Percentiles rank a stretch among this genome's conserved stretches.
Conservation (phyloP, 1,140 invertebrate species). For the Leptinotarsa defecta region DNA sequence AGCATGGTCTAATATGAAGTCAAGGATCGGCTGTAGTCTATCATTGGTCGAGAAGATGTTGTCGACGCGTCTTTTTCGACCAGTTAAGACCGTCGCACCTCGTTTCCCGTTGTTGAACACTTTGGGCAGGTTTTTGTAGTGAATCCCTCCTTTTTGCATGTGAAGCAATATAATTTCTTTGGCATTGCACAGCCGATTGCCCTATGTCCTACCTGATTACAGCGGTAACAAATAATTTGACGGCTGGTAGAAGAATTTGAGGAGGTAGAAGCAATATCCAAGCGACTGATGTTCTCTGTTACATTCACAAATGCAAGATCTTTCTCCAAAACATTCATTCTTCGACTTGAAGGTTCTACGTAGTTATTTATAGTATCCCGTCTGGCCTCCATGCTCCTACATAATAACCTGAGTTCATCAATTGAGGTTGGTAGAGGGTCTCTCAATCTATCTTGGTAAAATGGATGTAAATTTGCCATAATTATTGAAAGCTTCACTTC, state of each 20-base stretch:
- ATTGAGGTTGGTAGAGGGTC: conserved; percentile 27
- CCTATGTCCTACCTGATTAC: conserved; percentile 14
- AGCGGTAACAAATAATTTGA: conserved; percentile 15
- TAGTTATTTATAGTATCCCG: conserved; percentile 16
- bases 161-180: conserved; percentile 7
- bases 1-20: conserved; percentile 28
- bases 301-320: conserved; percentile 9
- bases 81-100: conserved; percentile 7
- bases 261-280: not conserved
- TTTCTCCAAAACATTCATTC: conserved; percentile 9
- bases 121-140: conserved; percentile 18
- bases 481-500: conserved; percentile 29
- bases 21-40: conserved; percentile 5
- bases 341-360: conserved; percentile 16
- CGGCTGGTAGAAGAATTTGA: not conserved
- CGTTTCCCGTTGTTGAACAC: conserved; percentile 15
- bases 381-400: conserved; percentile 26
- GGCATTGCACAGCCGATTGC: conserved; percentile 13
- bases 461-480: conserved; percentile 28
- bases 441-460: conserved; percentile 31
- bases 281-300: not conserved
- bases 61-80: conserved; percentile 1
- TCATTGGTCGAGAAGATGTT: not conserved
- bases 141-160: conserved; percentile 16
- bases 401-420: conserved; percentile 15